phyloP scores from a whole-genome alignment of 2,888 invertebrate genomes.

The Chalcis sispes region DNA sequence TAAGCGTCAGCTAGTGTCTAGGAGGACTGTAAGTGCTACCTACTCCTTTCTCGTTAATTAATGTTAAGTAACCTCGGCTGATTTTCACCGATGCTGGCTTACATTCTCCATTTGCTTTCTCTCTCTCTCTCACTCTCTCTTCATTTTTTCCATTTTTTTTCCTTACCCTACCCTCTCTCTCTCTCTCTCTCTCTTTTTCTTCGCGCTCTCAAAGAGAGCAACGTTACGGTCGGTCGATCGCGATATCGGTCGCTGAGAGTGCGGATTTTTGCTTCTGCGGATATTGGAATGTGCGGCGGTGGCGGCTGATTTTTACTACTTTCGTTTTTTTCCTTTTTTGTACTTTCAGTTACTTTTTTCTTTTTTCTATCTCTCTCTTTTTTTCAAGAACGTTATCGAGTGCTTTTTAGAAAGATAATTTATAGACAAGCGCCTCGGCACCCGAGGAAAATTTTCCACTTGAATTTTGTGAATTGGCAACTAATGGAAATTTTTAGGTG shows the following conservation, averaged over 20 bases:
- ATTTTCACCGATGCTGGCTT: constrained; percentile 13
- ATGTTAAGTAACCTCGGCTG: constrained; percentile 31
- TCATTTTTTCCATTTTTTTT: background rate
- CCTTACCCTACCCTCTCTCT: background rate
- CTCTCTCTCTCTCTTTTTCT: background rate
- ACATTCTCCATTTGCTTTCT: background rate
- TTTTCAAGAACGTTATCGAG: background rate
- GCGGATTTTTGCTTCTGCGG: constrained; percentile 26
- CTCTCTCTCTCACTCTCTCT: background rate
- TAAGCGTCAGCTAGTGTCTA: constrained; percentile 28
- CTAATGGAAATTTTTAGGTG: constrained; percentile 24
- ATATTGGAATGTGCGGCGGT: background rate
- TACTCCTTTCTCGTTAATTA: constrained; percentile 58
- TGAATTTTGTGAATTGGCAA: background rate
- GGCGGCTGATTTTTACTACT: background rate
- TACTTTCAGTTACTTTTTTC: too few species aligned
- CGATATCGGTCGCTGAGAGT: constrained; percentile 26
- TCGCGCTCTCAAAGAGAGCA: background rate
- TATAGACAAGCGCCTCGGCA: constrained; percentile 23
- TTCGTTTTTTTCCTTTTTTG: constrained; percentile 22
- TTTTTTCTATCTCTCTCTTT: constrained; percentile 10
- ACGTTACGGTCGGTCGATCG: constrained; percentile 17
- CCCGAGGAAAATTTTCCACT: background rate
- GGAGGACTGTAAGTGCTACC: background rate
- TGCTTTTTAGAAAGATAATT: constrained; percentile 34